Evolutionary conservation across 2,113 vertebrate species (phyloP).

Genomic region (Halichoeres trimaculatus): DNA sequence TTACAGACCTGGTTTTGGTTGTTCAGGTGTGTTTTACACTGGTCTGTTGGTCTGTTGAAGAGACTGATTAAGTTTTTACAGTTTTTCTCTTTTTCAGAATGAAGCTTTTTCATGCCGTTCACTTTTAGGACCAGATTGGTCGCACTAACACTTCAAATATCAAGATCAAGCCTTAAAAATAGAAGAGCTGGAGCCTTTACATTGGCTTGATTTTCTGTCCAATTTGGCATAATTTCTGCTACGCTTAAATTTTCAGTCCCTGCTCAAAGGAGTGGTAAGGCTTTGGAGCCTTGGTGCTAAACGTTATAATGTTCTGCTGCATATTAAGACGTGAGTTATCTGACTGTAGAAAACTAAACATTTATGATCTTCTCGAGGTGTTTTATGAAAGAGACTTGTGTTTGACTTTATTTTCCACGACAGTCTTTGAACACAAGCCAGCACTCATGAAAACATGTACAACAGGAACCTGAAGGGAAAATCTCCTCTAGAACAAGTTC

Average conservation of each 20-base stretch:
- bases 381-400: slow-evolving; percentile 74
- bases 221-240: too few relatives aligned
- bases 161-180: too few relatives aligned
- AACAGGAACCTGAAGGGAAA: slow-evolving; percentile 38
- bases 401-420: slow-evolving; percentile 76
- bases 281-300: too few relatives aligned
- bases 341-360: too few relatives aligned
- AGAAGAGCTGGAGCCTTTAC: too few relatives aligned
- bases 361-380: slow-evolving; percentile 58
- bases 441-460: slow-evolving; percentile 65
- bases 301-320: too few relatives aligned
- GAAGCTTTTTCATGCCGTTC: not conserved
- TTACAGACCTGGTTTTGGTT: slow-evolving; percentile 41
- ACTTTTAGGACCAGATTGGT: too few relatives aligned
- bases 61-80: not conserved
- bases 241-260: too few relatives aligned
- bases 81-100: not conserved
- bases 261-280: too few relatives aligned
- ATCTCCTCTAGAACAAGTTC: slow-evolving; percentile 2
- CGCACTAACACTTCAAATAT: too few relatives aligned
- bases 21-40: slow-evolving; percentile 18
- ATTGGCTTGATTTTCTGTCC: too few relatives aligned
- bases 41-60: not conserved
- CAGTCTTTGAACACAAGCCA: slow-evolving; percentile 65
- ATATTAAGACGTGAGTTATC: too few relatives aligned